These are phyloP conservation scores for Corydoras sp. DNA, from an alignment of 2,113 vertebrate species.

Conservation along the genomic window DNA sequence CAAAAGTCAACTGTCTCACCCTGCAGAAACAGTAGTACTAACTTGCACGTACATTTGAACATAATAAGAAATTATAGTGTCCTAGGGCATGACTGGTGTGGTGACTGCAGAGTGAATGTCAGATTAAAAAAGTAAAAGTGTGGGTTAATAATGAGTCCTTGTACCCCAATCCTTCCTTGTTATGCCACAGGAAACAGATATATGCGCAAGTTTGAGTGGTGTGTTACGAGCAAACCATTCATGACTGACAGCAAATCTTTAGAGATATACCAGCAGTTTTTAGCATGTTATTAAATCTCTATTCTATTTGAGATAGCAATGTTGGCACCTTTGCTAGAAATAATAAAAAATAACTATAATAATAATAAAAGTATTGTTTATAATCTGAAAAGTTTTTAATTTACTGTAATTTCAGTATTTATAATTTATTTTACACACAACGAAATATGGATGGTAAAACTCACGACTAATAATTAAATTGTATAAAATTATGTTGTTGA, in stretches of 20 bases:
- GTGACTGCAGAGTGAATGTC: background rate
- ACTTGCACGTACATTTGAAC: background rate
- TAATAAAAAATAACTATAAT: slow-evolving; percentile 85
- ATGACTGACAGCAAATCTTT: slow-evolving; percentile 70
- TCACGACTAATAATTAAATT: no score
- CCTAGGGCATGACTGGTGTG: background rate
- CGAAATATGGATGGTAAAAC: no score
- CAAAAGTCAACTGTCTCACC: no score
- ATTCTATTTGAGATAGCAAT: slow-evolving; percentile 89
- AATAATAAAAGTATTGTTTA: slow-evolving; percentile 70
- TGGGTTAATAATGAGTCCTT: slow-evolving; percentile 36
- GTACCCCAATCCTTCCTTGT: no score
- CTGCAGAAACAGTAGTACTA: no score
- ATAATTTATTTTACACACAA: no score
- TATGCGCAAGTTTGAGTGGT: slow-evolving; percentile 49
- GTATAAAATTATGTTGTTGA: no score
- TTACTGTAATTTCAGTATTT: slow-evolving; percentile 58
- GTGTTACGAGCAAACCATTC: slow-evolving; percentile 54
- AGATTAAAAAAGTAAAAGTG: background rate
- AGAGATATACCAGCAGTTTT: slow-evolving; percentile 72
- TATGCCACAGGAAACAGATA: background rate
- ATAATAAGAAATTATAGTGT: background rate
- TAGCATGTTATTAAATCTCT: slow-evolving; percentile 75
- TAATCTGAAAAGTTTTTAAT: slow-evolving; percentile 54
- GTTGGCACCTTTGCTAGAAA: slow-evolving; percentile 88